Conservation (phyloP, 1,140 invertebrate species). For the Acromyrmex echinatior region DNA sequence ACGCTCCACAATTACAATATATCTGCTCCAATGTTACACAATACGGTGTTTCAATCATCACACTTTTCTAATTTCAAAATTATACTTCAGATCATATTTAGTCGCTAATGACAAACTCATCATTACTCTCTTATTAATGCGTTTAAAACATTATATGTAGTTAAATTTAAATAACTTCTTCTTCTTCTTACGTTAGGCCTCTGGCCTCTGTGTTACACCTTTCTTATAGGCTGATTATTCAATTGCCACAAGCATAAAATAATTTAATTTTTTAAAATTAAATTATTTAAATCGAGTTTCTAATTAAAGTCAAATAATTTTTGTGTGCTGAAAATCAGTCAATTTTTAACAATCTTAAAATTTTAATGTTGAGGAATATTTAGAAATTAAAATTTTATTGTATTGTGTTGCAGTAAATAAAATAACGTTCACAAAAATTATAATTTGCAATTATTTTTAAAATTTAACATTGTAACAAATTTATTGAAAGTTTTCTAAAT, state of each 20-base stretch:
- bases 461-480: neutral
- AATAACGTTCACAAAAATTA: neutral
- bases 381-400: neutral
- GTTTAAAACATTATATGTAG: neutral
- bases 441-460: neutral
- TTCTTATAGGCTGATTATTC: too few relatives aligned
- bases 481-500: too few relatives aligned
- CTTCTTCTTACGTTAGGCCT: too few relatives aligned
- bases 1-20: neutral
- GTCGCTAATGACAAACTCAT: neutral
- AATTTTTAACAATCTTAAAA: neutral
- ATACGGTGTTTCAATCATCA: neutral
- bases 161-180: neutral
- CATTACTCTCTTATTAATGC: neutral
- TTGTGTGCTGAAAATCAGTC: neutral
- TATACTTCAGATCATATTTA: neutral
- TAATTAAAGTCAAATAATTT: neutral
- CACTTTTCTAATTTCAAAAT: slow-evolving; percentile 14
- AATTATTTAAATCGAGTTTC: neutral
- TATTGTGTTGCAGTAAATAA: neutral
- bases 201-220: too few relatives aligned
- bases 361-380: neutral
- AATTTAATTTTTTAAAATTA: neutral
- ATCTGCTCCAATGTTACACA: neutral
- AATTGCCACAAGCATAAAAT: too few relatives aligned